Percentiles rank a stretch among this genome's conserved stretches.
Conservation (phyloP, 2,797 vertebrate species). For the Enteromius argenteus region DNA sequence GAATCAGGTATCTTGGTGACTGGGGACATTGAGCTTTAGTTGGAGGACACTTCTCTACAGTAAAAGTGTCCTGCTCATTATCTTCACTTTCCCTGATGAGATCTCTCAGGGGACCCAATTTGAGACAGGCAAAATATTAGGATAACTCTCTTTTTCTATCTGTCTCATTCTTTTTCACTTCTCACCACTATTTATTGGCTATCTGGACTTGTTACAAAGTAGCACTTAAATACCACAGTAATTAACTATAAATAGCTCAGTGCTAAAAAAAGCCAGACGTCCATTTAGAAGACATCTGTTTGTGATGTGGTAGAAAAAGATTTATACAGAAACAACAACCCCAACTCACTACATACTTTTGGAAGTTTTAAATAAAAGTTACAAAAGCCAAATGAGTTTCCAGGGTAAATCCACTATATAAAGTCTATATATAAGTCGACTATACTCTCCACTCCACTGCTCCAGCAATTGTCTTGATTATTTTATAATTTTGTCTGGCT, state of each 20-base stretch:
- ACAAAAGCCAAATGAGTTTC: not conserved
- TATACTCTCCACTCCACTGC: not conserved
- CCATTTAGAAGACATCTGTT: not conserved
- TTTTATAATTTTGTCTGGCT: not conserved
- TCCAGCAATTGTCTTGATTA: not conserved
- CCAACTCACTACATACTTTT: not conserved
- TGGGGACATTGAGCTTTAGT: conserved; percentile 50
- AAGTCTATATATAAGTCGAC: too few relatives aligned
- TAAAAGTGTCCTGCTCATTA: conserved; percentile 59
- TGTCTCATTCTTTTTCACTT: conserved; percentile 41
- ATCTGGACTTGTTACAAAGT: conserved; percentile 54
- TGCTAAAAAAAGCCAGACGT: not conserved
- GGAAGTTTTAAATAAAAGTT: not conserved
- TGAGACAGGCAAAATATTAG: conserved; percentile 55
- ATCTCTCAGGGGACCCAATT: conserved; percentile 58
- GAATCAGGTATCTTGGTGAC: conserved; percentile 30
- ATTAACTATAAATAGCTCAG: conserved; percentile 43
- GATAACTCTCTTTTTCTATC: conserved; percentile 26
- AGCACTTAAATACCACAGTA: conserved; percentile 57
- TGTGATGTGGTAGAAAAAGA: not conserved
- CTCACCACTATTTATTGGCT: conserved; percentile 25
- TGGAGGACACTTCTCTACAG: conserved; percentile 39
- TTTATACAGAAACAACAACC: not conserved
- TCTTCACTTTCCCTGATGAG: conserved; percentile 36
- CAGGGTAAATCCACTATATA: not conserved